Conservation (phyloP, 2,797 vertebrate genomes). For the Myotis pilosus region DNA sequence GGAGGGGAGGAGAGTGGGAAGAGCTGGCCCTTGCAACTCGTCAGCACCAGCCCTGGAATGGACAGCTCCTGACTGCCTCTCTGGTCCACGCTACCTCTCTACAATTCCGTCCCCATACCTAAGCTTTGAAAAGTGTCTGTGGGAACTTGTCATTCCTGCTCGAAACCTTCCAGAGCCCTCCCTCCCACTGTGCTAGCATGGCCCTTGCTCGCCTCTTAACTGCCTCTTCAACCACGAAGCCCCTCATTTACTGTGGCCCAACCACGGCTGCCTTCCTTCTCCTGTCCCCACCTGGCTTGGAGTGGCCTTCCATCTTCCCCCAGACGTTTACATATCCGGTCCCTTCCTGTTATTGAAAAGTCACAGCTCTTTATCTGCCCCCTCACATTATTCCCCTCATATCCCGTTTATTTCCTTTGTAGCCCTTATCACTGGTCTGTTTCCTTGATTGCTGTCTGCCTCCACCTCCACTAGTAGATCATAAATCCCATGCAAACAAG, state of each 20-base stretch:
- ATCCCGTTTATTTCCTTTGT: background rate
- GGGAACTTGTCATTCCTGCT: background rate
- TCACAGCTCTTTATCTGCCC: background rate
- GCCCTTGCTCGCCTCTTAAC: background rate
- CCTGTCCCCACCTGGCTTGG: background rate
- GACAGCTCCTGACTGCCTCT: background rate
- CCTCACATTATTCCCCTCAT: background rate
- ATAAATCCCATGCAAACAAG: conserved; percentile 5
- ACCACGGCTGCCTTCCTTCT: background rate
- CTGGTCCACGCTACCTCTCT: background rate
- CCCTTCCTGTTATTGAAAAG: background rate
- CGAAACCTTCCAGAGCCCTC: background rate
- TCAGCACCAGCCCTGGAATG: background rate
- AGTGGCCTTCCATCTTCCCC: background rate
- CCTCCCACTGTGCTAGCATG: background rate
- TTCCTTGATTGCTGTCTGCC: background rate
- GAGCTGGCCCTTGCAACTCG: background rate
- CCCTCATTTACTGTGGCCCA: background rate
- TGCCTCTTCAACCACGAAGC: background rate
- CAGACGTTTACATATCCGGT: background rate
- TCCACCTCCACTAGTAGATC: background rate
- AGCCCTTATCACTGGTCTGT: background rate
- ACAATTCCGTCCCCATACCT: background rate
- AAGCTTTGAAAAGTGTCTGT: background rate
- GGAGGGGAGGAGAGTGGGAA: background rate